A percentile compares a stretch with the other conserved stretches of the same genome.
phyloP scores from a whole-genome alignment of 53 echinoderm and acorn worm genomes.

The Echinarachnius parma region DNA sequence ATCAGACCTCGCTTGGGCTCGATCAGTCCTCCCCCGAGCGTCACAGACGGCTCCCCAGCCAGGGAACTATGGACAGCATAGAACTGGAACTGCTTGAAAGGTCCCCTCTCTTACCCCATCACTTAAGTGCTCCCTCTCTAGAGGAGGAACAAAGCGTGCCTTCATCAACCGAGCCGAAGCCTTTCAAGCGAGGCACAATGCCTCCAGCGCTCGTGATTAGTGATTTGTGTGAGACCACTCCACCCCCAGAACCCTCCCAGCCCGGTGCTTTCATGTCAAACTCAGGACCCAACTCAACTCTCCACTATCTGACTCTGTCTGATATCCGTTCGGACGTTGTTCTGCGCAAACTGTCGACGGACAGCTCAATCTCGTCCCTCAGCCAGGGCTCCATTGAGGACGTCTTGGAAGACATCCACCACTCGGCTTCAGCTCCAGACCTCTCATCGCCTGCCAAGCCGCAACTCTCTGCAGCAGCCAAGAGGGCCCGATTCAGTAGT shows the following conservation, averaged over 20 bases:
- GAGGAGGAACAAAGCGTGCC: conserved; percentile 36
- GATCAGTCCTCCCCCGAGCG: too few species aligned
- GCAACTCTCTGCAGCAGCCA: conserved; percentile 23
- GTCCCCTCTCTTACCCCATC: background rate
- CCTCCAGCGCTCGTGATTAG: conserved; percentile 28
- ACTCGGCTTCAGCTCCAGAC: background rate
- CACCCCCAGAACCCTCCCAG: background rate
- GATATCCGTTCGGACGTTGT: conserved; percentile 29
- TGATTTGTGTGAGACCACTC: conserved; percentile 21
- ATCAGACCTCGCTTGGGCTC: conserved; percentile 27
- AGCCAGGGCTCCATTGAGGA: conserved; percentile 74
- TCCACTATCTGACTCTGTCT: conserved; percentile 46
- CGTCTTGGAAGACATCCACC: conserved; percentile 57
- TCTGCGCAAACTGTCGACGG: conserved; percentile 70
- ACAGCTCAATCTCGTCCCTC: conserved; percentile 73
- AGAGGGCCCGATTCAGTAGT: conserved; percentile 42
- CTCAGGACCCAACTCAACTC: conserved; percentile 17
- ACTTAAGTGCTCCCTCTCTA: conserved; percentile 14
- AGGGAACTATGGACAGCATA: conserved; percentile 8
- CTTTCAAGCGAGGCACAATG: background rate
- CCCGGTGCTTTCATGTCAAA: conserved; percentile 37
- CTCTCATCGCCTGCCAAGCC: conserved; percentile 19
- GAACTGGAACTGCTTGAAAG: background rate
- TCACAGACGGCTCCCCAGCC: conserved; percentile 16
- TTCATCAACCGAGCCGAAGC: conserved; percentile 12